Base-by-base conservation (phyloP, 2,113 vertebrate genomes). In the Scartelaos histophorus region DNA sequence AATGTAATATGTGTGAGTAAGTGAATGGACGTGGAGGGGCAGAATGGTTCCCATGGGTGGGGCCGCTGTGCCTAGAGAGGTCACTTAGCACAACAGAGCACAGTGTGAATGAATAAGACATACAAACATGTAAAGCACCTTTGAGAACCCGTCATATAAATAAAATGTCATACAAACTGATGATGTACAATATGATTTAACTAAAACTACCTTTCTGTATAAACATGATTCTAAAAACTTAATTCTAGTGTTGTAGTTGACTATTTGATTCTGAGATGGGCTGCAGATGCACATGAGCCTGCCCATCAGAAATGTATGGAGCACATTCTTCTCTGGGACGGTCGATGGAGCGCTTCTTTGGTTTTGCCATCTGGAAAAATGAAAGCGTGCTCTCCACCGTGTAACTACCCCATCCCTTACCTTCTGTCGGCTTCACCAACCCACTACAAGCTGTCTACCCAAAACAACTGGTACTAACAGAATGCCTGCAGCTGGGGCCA, bases 391-490 rank as follows among this genome's bases (percentile, higher is more conserved):
- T 82, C 74, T 82, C 74, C 84, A 82, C 74, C 78, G 80, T 80
- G 85, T 82, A 87, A 86, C 87, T 77, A 51, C 54, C 66, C 66
- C 69, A 81, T 82, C 85, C 85, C 82, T 73, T 49, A 72, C 82
- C 84, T 81, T 84, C 82, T 87, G 84, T 88, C 87, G 78, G 69
- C 72, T 85, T 82, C 70, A 85, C 82, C 81, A 83, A 82, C 77
- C 77, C 70, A 78, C 82, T 76, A 83, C 73, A 69, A 65, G 70
- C 56, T 70, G 70, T 62, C 69, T 66, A 35, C 60, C 77, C 77
- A 54, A 83, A 88, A 87, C 57, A 24, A 69, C 47, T 65, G 66
- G 64, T 47, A 70, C 7, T 80, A 82, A 81, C 86, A 78, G 54
- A 65, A 80, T 56, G 67, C 22, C 58, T 25, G 65, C 19, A 19